phyloP scores from a whole-genome alignment of 2,888 invertebrate genomes.

The Idaea straminata region DNA sequence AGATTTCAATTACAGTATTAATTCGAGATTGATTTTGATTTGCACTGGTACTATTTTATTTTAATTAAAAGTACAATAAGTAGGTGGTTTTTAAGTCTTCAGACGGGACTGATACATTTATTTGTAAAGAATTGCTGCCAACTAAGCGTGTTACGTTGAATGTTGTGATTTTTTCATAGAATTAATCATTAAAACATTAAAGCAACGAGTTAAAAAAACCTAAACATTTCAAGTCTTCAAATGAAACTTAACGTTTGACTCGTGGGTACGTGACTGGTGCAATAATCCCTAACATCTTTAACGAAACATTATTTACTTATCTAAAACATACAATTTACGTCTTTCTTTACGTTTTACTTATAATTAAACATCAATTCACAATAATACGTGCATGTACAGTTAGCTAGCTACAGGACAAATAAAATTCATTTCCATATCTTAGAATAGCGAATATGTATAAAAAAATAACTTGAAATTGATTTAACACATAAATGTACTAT shows the following conservation, averaged over 20 bases:
- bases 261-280: neutral
- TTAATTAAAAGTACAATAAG: neutral
- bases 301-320: conserved; percentile 27
- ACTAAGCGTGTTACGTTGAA: too few relatives aligned
- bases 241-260: too few relatives aligned
- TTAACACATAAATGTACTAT: neutral
- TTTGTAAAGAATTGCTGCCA: too few relatives aligned
- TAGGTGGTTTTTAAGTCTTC: too few relatives aligned
- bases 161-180: too few relatives aligned
- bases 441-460: conserved; percentile 8
- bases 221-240: too few relatives aligned
- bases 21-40: conserved; percentile 4
- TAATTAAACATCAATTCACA: conserved; percentile 43
- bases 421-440: conserved; percentile 25
- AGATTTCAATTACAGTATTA: conserved; percentile 10
- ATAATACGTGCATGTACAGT: conserved; percentile 37
- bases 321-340: conserved; percentile 48
- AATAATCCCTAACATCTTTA: conserved; percentile 18
- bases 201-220: too few relatives aligned
- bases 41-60: neutral
- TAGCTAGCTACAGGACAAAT: conserved; percentile 29
- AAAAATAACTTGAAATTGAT: neutral
- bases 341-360: conserved; percentile 34
- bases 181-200: too few relatives aligned
- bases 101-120: too few relatives aligned